Evolutionary conservation across 1,140 invertebrate genomes (phyloP).

Genomic region (Thalassaphorura encarpata): DNA sequence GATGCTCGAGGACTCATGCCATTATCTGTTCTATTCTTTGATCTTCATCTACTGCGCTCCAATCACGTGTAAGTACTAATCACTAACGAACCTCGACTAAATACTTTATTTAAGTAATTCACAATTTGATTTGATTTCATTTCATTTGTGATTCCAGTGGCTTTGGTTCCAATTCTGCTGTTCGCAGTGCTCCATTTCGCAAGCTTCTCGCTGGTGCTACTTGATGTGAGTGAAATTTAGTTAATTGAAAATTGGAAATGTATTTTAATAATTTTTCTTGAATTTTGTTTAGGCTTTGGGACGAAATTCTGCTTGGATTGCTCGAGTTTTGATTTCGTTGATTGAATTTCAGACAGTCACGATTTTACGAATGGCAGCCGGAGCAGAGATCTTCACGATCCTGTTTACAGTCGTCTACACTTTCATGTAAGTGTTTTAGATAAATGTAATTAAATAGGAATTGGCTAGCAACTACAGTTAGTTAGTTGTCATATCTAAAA

Average conservation of each 20-base stretch:
- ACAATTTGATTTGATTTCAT: neutral
- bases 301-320: conserved; percentile 76
- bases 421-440: conserved; percentile 65
- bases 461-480: too few relatives aligned
- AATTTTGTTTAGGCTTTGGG: conserved; percentile 57
- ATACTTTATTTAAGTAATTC: neutral
- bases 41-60: conserved; percentile 85
- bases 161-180: conserved; percentile 74
- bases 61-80: conserved; percentile 69
- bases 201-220: conserved; percentile 72
- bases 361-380: conserved; percentile 73
- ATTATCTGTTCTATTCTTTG: conserved; percentile 88
- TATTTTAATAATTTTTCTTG: conserved; percentile 1
- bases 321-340: conserved; percentile 70
- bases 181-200: conserved; percentile 85
- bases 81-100: too few relatives aligned
- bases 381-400: conserved; percentile 85
- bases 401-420: conserved; percentile 73
- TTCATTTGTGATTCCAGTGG: conserved; percentile 52
- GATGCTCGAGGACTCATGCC: conserved; percentile 85
- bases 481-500: too few relatives aligned
- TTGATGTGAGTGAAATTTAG: conserved; percentile 66
- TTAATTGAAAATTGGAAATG: conserved; percentile 6
- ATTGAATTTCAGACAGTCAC: conserved; percentile 77
- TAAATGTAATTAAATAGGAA: too few relatives aligned